A percentile compares a stretch with the other conserved stretches of the same genome.
Evolutionary conservation across 2,797 vertebrate genomes (phyloP).

Genomic region (Sebastiscus albofasciatus): DNA sequence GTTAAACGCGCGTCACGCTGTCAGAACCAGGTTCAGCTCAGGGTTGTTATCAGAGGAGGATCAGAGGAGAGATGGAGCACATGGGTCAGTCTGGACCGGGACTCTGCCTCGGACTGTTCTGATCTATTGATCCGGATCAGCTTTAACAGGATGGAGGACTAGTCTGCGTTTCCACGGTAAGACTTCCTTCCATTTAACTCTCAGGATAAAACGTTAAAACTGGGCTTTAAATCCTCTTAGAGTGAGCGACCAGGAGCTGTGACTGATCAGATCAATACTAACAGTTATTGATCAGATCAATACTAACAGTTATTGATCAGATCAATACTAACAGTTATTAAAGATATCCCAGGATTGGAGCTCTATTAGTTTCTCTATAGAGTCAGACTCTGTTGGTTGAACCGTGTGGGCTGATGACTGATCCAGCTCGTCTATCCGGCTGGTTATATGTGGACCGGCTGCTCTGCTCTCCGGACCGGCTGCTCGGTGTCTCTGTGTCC

Average conservation of each 20-base stretch:
- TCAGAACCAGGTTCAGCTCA: constrained; percentile 52
- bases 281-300: no score
- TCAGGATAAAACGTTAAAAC: no score
- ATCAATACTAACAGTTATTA: no score
- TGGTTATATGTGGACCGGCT: no score
- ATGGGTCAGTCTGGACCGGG: constrained; percentile 53
- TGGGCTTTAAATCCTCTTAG: no score
- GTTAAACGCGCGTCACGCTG: constrained; percentile 68
- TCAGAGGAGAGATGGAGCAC: constrained; percentile 62
- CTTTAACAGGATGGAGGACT: constrained; percentile 25
- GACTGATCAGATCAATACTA: no score
- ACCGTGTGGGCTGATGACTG: background rate
- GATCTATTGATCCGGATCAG: background rate
- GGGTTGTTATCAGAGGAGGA: constrained; percentile 49
- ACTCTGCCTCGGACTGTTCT: background rate
- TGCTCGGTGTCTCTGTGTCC: background rate
- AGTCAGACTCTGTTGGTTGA: no score
- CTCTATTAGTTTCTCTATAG: no score
- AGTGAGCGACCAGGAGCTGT: no score
- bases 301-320: no score
- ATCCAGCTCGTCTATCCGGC: background rate
- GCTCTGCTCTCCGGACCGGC: background rate
- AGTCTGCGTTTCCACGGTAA: constrained; percentile 40
- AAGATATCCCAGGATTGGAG: no score
- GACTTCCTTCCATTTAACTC: background rate